Conservation (phyloP, 2,888 invertebrate species). For the Amphipyra tragopoginis region DNA sequence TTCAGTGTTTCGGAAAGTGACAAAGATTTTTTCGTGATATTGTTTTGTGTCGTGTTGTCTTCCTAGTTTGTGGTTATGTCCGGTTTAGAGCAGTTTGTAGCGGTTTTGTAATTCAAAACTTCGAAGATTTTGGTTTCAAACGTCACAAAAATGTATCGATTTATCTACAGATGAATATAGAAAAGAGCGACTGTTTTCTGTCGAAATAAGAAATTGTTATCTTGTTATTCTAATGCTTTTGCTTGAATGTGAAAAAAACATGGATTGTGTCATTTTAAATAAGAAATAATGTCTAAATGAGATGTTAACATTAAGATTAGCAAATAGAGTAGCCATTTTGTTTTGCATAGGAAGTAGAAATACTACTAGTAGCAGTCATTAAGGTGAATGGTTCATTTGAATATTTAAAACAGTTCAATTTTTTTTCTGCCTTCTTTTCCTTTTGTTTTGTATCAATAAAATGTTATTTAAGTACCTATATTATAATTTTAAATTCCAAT, state of each 20-base stretch:
- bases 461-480: no score
- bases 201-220: slow-evolving; percentile 24
- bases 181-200: slow-evolving; percentile 17
- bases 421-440: background rate
- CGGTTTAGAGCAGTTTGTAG: slow-evolving; percentile 43
- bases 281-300: slow-evolving; percentile 27
- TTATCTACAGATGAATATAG: slow-evolving; percentile 13
- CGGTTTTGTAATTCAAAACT: slow-evolving; percentile 47
- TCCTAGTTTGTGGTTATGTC: slow-evolving; percentile 57
- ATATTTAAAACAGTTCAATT: slow-evolving; percentile 30
- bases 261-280: slow-evolving; percentile 32
- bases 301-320: slow-evolving; percentile 42
- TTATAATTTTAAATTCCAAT: background rate
- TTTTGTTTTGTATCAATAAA: slow-evolving; percentile 9
- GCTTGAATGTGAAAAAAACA: slow-evolving; percentile 11
- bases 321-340: slow-evolving; percentile 33
- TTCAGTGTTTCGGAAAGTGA: slow-evolving; percentile 75
- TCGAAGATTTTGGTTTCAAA: slow-evolving; percentile 18
- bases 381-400: slow-evolving; percentile 30
- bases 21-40: slow-evolving; percentile 63
- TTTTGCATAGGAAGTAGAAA: slow-evolving; percentile 19
- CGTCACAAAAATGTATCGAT: slow-evolving; percentile 17
- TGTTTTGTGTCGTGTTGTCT: slow-evolving; percentile 63
- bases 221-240: slow-evolving; percentile 33
- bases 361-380: slow-evolving; percentile 32